Base-by-base conservation (phyloP, 2,113 vertebrate species). In the Hemicordylus capensis region DNA sequence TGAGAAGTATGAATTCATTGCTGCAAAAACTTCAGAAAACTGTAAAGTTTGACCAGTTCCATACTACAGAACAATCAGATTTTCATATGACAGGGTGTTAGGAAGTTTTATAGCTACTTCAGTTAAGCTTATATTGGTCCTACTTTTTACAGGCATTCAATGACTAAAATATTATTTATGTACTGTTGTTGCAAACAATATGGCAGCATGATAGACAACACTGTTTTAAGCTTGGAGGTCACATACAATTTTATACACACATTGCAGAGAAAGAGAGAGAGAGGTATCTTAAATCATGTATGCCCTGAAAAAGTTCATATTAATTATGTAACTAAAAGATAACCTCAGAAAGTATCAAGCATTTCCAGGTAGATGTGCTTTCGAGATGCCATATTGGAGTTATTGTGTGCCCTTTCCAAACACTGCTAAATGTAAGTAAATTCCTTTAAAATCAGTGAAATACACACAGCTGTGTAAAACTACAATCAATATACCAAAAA, bases 1-100 rank as follows among this genome's bases (percentile, higher is more conserved):
- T 79, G 88, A 90, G 85, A 95, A 86, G 69, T 79, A 91, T 94
- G 72, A 91, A 91, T 93, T 92, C 76, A 85, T 67, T 72, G 89
- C 66, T 86, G 28, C 75, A 91, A 66, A 81, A 89, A 39, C 87
- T 88, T 87, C 56, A 89, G 76, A 93, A 90, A 44, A 42, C 82
- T 93, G 46, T 80, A 87, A 85, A 67, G 58, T 88, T 86, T 72
- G 82, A 86, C 31, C 4, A 88, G 37, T n/a, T 82, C 89, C 88
- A 85, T 85, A 85, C 46, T 67, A 73, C 74, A 34, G 61, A 76
- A 83, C 70, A 91, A 89, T 89, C 61, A 85, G 3, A 26, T 11
- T 87, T 93, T 72, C n/a, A 83, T 59, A 69, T 88, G 83, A 88
- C 48, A 86, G 1, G 76, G 11, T 82, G 58, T 83, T 84, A 74